These are phyloP conservation scores for Arrhopalites spinosus DNA, from an alignment of 2,888 invertebrate species.

Conservation along the genomic window DNA sequence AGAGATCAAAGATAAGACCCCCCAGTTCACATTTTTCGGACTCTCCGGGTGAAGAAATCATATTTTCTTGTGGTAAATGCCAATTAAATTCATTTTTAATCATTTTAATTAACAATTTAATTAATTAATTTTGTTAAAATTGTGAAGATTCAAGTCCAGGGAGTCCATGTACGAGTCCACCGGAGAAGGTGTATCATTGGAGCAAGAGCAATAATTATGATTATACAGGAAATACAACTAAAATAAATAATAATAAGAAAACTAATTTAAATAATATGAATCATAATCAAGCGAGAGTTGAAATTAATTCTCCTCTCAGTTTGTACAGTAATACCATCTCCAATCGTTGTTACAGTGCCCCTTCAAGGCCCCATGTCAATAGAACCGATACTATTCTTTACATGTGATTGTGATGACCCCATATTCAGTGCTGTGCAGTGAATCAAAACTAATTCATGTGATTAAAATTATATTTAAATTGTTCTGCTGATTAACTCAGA, in stretches of 20 bases:
- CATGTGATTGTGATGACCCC: neutral
- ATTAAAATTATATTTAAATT: no score
- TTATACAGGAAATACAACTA: no score
- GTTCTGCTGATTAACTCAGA: no score
- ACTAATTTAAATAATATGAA: neutral
- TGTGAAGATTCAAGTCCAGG: neutral
- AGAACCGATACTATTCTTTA: constrained; percentile 4
- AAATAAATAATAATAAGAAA: neutral
- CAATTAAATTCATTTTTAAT: neutral
- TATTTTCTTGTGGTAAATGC: constrained; percentile 18
- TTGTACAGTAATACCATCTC: neutral
- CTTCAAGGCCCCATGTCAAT: neutral
- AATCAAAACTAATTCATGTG: no score
- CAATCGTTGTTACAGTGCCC: neutral
- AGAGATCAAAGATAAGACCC: neutral
- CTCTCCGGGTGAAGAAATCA: constrained; percentile 19
- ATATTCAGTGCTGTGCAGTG: no score
- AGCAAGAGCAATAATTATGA: constrained; percentile 32
- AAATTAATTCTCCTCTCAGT: neutral
- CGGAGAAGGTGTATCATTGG: constrained; percentile 13
- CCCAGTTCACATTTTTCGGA: neutral
- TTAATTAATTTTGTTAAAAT: neutral
- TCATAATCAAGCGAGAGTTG: neutral
- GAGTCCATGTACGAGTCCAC: neutral
- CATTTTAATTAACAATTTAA: neutral